phyloP scores from a whole-genome alignment of 2,113 vertebrate species.

The Ailuropoda melanoleuca region DNA sequence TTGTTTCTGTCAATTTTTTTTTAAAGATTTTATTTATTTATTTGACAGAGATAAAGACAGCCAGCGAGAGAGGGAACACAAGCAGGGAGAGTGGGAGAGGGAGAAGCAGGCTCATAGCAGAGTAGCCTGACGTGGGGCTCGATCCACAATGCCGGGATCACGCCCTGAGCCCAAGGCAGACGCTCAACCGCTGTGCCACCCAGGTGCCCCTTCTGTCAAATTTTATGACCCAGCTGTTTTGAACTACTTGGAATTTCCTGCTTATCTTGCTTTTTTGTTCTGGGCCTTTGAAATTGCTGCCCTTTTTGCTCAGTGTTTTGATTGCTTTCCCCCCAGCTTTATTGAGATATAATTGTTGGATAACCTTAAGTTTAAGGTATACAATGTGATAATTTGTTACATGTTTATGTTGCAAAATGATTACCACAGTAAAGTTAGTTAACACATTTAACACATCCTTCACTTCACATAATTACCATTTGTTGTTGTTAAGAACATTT shows the following conservation, averaged over 20 bases:
- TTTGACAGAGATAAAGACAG: too few species aligned
- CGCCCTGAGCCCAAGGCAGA: too few species aligned
- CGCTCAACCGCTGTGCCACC: too few species aligned
- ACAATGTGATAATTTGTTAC: neutral
- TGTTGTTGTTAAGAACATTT: neutral
- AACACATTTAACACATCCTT: neutral
- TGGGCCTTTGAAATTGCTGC: neutral
- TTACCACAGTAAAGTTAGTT: neutral
- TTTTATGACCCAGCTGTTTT: neutral
- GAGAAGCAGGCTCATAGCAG: too few species aligned
- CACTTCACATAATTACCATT: neutral
- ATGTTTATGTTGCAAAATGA: neutral
- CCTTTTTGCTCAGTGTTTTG: constrained; percentile 3
- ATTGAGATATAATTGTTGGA: neutral
- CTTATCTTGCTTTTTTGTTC: neutral
- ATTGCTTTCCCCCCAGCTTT: neutral
- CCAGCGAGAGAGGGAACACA: too few species aligned
- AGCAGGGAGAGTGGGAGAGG: too few species aligned
- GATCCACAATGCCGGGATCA: too few species aligned
- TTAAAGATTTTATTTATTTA: too few species aligned
- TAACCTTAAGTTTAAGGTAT: neutral
- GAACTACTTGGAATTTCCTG: neutral
- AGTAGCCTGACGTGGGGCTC: too few species aligned
- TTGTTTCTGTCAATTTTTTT: neutral
- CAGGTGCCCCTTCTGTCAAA: too few species aligned